Base-by-base conservation (phyloP, 2,113 vertebrate genomes). In the Periophthalmus modestus region DNA sequence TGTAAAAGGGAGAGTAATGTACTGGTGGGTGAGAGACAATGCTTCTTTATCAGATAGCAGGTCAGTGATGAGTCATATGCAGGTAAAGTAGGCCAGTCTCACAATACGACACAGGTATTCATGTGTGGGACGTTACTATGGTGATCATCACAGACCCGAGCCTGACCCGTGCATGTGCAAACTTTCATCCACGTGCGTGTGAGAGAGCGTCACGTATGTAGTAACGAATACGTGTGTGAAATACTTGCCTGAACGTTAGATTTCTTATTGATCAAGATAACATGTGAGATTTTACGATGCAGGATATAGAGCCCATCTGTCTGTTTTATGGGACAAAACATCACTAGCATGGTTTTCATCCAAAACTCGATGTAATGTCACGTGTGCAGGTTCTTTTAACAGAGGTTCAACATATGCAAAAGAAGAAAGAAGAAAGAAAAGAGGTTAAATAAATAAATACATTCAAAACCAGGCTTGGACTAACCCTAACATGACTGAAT, bases 1-100 rank as follows among this genome's bases (percentile, higher is more conserved):
- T 69, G 80, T 73, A 72, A 15, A 6, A 23, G 14, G 24, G 5
- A 5, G 79, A 73, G 61, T 69, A 81, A 85, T 50, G 81, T 50
- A 63, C 57, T 81, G 78, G 72, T 39, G 71, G n/a, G 48, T 46
- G 52, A 79, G 69, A 67, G 66, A 89, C 86, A 87, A 89, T 73
- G 79, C 75, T 54, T 78, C 75, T 85, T 88, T 85, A 88, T 88
- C 84, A 73, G 81, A 80, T 84, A 80, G 59, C 80, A 85, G 72
- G 69, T 55, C 18, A 55, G 46, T 1, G 68, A 70, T 91, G 89
- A 91, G 55, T 91, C 89, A 92, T 82, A 66, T 79, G 75, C 84
- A 77, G 87, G 79, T 82, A 80, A 88, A 71, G 69, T 89, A 85
- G 85, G 88, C 46, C 88, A 85, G 34, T 48, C 66, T 18, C 69